Conservation (phyloP, 1,140 invertebrate genomes). For the Scaptomyza pallida region DNA sequence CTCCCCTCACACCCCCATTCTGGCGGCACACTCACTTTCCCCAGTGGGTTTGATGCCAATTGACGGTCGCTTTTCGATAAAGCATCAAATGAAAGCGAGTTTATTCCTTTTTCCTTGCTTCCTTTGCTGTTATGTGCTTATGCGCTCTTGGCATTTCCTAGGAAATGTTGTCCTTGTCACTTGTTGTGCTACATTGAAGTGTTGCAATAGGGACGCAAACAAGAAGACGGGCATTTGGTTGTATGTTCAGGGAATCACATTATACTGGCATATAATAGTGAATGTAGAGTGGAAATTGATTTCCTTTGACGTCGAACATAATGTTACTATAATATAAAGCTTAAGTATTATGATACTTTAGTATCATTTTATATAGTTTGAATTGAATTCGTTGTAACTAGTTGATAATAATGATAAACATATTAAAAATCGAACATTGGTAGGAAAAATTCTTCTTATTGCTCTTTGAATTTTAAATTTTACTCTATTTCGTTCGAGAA, state of each 20-base stretch:
- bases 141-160: constrained; percentile 47
- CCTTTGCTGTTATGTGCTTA: constrained; percentile 31
- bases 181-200: constrained; percentile 24
- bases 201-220: constrained; percentile 40
- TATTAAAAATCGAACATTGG: too few relatives aligned
- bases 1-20: not conserved
- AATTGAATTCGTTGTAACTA: too few relatives aligned
- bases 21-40: not conserved
- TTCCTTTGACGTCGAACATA: too few relatives aligned
- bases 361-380: too few relatives aligned
- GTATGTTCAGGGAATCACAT: not conserved
- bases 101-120: constrained; percentile 26
- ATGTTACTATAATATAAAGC: too few relatives aligned
- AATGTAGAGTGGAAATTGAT: not conserved
- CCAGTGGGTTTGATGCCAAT: constrained; percentile 32
- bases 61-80: constrained; percentile 42
- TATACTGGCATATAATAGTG: not conserved
- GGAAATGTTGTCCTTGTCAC: constrained; percentile 60
- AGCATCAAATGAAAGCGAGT: constrained; percentile 43
- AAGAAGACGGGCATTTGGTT: not conserved
- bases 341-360: too few relatives aligned
- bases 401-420: too few relatives aligned
- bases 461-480: too few relatives aligned
- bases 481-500: not conserved
- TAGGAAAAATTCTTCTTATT: too few relatives aligned